Conservation (phyloP, 64 coral and sea anemone genomes). For the Platygyra sinensis region DNA sequence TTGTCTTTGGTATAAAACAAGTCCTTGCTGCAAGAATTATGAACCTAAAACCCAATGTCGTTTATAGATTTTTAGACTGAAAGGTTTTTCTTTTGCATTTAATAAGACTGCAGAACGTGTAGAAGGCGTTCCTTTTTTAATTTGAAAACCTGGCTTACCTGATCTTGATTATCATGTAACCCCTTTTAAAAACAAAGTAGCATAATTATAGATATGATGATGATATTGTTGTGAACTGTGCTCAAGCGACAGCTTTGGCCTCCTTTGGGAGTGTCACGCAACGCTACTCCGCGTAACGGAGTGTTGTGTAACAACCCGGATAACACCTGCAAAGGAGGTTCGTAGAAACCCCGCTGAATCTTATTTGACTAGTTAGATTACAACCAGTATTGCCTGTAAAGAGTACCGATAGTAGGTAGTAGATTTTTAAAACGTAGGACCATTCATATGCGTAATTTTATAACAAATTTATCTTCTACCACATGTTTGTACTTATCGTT, state of each 20-base stretch:
- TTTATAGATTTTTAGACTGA: background rate
- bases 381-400: constrained; percentile 32
- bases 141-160: background rate
- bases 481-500: constrained; percentile 29
- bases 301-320: background rate
- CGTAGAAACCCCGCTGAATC: constrained; percentile 29
- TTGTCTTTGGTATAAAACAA: constrained; percentile 6
- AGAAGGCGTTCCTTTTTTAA: background rate
- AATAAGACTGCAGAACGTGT: constrained; percentile 20
- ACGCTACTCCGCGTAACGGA: background rate
- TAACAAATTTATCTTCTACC: constrained; percentile 38
- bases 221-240: background rate
- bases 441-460: constrained; percentile 44
- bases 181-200: background rate
- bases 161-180: constrained; percentile 6
- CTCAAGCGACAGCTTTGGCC: constrained; percentile 11
- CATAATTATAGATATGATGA: background rate
- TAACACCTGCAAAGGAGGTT: background rate
- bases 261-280: background rate
- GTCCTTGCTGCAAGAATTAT: constrained; percentile 40
- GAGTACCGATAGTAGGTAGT: background rate
- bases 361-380: constrained; percentile 56
- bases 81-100: background rate
- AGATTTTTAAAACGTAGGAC: constrained; percentile 43
- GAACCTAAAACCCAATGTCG: constrained; percentile 12